Evolutionary conservation across 2,113 vertebrate genomes (phyloP).

Genomic region (Oryzias woworae): DNA sequence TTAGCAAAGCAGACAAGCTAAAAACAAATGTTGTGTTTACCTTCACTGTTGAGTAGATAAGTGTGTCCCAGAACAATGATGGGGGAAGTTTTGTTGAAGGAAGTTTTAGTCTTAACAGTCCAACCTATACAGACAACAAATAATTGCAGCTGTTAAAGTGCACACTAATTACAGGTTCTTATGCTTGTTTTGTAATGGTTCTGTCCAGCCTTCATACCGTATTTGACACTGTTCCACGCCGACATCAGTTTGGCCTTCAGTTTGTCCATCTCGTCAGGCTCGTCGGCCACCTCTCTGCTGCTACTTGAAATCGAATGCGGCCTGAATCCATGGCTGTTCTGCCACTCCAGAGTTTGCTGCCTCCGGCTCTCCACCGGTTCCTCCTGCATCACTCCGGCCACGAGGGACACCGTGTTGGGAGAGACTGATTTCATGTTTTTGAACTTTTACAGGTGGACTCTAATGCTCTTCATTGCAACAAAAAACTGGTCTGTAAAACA

Average conservation of each 20-base stretch:
- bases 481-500: slow-evolving; percentile 36
- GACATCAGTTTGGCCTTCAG: slow-evolving; percentile 88
- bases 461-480: slow-evolving; percentile 49
- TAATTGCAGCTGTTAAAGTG: neutral
- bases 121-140: slow-evolving; percentile 77
- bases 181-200: neutral
- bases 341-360: slow-evolving; percentile 56
- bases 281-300: slow-evolving; percentile 51
- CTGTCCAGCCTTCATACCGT: slow-evolving; percentile 72
- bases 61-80: slow-evolving; percentile 81
- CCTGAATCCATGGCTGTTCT: slow-evolving; percentile 57
- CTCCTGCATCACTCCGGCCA: slow-evolving; percentile 76
- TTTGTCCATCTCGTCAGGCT: slow-evolving; percentile 88
- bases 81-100: slow-evolving; percentile 85
- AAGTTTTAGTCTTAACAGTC: slow-evolving; percentile 87
- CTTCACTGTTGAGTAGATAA: slow-evolving; percentile 83
- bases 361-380: slow-evolving; percentile 63
- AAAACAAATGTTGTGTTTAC: slow-evolving; percentile 51
- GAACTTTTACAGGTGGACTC: slow-evolving; percentile 37
- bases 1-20: neutral
- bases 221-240: slow-evolving; percentile 92
- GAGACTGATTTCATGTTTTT: slow-evolving; percentile 86
- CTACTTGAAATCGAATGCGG: slow-evolving; percentile 34
- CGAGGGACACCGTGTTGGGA: slow-evolving; percentile 83
- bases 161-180: neutral